Conservation (phyloP, 2,113 vertebrate species). For the Cynoglossus semilaevis region DNA sequence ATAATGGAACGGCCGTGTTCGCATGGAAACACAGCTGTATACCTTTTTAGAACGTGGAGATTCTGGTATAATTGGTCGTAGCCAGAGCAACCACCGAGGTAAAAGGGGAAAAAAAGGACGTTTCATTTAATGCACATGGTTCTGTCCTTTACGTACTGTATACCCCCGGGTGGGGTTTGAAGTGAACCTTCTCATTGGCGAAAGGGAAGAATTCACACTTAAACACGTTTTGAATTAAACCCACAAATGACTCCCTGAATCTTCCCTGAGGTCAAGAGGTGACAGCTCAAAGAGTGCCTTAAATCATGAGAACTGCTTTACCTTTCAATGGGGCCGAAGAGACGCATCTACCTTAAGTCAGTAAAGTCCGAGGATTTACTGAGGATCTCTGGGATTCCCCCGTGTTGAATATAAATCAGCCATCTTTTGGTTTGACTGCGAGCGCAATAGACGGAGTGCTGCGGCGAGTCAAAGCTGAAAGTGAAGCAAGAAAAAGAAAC, state of each 20-base stretch:
- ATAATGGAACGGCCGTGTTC: slow-evolving; percentile 21
- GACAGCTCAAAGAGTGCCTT: slow-evolving; percentile 64
- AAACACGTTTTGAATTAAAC: slow-evolving; percentile 62
- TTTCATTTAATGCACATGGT: slow-evolving; percentile 32
- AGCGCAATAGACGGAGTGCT: slow-evolving; percentile 25
- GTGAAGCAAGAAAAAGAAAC: background rate
- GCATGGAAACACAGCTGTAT: slow-evolving; percentile 32
- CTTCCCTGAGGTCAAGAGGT: slow-evolving; percentile 71
- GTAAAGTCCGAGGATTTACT: slow-evolving; percentile 76
- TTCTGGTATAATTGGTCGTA: slow-evolving; percentile 32
- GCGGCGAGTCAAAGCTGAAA: slow-evolving; percentile 8
- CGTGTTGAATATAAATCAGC: slow-evolving; percentile 73
- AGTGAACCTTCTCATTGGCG: slow-evolving; percentile 44
- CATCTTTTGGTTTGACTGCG: slow-evolving; percentile 39
- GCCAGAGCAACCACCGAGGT: slow-evolving; percentile 53
- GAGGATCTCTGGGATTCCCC: slow-evolving; percentile 60
- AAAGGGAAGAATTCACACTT: slow-evolving; percentile 63
- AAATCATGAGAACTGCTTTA: slow-evolving; percentile 76
- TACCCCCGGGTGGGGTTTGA: slow-evolving; percentile 44
- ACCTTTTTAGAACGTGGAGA: slow-evolving; percentile 21
- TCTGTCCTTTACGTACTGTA: slow-evolving; percentile 38
- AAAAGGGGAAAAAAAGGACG: slow-evolving; percentile 33
- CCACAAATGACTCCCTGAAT: slow-evolving; percentile 58
- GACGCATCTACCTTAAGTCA: slow-evolving; percentile 63
- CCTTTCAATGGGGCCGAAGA: slow-evolving; percentile 60